Conservation (phyloP, 2,888 invertebrate genomes). For the Malthinus seriepunctatus region DNA sequence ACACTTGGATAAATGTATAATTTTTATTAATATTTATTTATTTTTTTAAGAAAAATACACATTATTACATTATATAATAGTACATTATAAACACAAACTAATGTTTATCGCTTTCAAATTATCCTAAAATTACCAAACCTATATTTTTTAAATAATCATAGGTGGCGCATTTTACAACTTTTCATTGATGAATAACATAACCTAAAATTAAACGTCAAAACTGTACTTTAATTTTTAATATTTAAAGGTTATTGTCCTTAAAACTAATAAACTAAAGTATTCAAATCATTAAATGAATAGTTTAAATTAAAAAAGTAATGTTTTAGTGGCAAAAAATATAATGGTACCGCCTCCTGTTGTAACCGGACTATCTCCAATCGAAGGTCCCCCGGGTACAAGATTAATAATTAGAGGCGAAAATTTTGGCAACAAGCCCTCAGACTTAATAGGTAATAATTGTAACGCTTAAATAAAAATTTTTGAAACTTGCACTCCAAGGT, state of each 20-base stretch:
- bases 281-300: not conserved
- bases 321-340: constrained; percentile 12
- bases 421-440: constrained; percentile 82
- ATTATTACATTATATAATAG: too few species aligned
- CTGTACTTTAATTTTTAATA: not conserved
- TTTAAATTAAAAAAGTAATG: constrained; percentile 1
- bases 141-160: too few species aligned
- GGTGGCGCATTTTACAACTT: too few species aligned
- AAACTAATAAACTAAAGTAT: not conserved
- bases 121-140: too few species aligned
- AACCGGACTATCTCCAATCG: constrained; percentile 97
- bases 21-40: too few species aligned
- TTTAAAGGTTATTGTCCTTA: constrained; percentile 7
- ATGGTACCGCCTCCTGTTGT: constrained; percentile 85
- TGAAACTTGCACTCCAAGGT: constrained; percentile 60
- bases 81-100: too few species aligned
- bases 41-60: too few species aligned
- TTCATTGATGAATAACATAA: not conserved
- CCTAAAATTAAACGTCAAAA: constrained; percentile 2
- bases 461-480: not conserved
- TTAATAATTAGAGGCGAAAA: constrained; percentile 96
- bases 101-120: too few species aligned
- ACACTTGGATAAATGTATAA: too few species aligned
- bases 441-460: constrained; percentile 72
- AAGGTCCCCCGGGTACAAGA: constrained; percentile 95